A percentile compares a stretch with the other conserved stretches of the same genome.
Conservation (phyloP, 2,113 vertebrate species). For the Dermatemys mawii region DNA sequence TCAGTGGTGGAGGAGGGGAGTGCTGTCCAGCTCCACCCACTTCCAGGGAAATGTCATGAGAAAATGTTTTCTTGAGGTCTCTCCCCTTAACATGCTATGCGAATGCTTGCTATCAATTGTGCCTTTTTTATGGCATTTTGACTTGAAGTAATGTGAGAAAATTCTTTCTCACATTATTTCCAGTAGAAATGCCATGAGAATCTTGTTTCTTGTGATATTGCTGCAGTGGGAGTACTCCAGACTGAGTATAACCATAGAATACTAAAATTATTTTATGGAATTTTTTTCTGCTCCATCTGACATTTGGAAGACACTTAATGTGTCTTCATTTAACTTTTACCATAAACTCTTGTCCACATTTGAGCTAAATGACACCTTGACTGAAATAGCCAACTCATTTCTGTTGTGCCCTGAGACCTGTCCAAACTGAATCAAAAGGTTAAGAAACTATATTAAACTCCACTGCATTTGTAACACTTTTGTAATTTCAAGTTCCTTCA, state of each 20-base stretch:
- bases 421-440: slow-evolving; percentile 61
- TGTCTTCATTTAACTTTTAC: slow-evolving; percentile 48
- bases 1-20: slow-evolving; percentile 50
- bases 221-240: slow-evolving; percentile 44
- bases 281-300: slow-evolving; percentile 20
- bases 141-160: slow-evolving; percentile 74
- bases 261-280: not conserved
- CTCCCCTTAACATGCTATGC: slow-evolving; percentile 66
- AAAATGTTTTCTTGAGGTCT: slow-evolving; percentile 73
- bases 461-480: slow-evolving; percentile 58
- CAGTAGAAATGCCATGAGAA: slow-evolving; percentile 71
- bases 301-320: slow-evolving; percentile 11
- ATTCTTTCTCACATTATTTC: slow-evolving; percentile 74
- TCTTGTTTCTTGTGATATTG: slow-evolving; percentile 50
- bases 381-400: slow-evolving; percentile 43
- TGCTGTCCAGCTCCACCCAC: slow-evolving; percentile 60
- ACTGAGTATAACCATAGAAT: slow-evolving; percentile 40
- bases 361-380: slow-evolving; percentile 49
- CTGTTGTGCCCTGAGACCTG: slow-evolving; percentile 44
- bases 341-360: slow-evolving; percentile 35
- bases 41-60: slow-evolving; percentile 78
- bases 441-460: slow-evolving; percentile 64
- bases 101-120: slow-evolving; percentile 64
- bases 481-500: slow-evolving; percentile 66
- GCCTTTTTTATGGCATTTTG: slow-evolving; percentile 74